Evolutionary conservation across 2,113 vertebrate genomes (phyloP), one percentile per base, ranked within the genome.

Genomic region (Craseonycteris thonglongyai): DNA sequence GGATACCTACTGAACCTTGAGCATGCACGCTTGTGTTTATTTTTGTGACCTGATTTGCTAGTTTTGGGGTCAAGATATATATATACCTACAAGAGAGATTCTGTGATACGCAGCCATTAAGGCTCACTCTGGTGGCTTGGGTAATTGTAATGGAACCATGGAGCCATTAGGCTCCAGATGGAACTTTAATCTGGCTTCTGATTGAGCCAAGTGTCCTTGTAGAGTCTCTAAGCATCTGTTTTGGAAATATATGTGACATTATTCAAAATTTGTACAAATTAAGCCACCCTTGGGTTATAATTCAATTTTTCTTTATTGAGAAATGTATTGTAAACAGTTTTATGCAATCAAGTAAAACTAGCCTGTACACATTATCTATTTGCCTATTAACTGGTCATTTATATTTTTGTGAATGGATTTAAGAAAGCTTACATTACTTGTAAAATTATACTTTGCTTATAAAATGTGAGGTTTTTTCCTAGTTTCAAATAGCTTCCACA

Each of bases 251-350:
- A 98, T 98, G 96, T 97, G 97, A 97, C 98, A 98, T 98, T 98
- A 98, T 98, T 98, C 98, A 98, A 98, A 98, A 98, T 98, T 98
- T 98, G 97, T 97, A 98, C 97, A 98, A 98, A 98, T 98, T 98
- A 98, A 98, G 96, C 96, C 92, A 98, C 97, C 97, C 97, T 97
- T 98, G 98, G 98, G 98, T 98, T 98, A 97, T 98, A 98, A 98
- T 97, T 98, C 97, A 97, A 92, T 98, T 98, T 98, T 98, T 98
- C 97, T 98, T 97, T 98, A 97, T 98, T 98, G 98, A 98, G 96
- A 96, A 98, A 97, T 98, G 83, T 97, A 97, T 97, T 98, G 94
- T 98, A 96, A 98, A 98, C 96, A 97, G 78, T 85, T 98, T 97
- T 95, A 93, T 96, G 96, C 94, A 96, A 96, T 68, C 90, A 96